These are phyloP conservation scores for Mycalesis mineus DNA, from an alignment of 2,888 invertebrate species.

Conservation along the genomic window DNA sequence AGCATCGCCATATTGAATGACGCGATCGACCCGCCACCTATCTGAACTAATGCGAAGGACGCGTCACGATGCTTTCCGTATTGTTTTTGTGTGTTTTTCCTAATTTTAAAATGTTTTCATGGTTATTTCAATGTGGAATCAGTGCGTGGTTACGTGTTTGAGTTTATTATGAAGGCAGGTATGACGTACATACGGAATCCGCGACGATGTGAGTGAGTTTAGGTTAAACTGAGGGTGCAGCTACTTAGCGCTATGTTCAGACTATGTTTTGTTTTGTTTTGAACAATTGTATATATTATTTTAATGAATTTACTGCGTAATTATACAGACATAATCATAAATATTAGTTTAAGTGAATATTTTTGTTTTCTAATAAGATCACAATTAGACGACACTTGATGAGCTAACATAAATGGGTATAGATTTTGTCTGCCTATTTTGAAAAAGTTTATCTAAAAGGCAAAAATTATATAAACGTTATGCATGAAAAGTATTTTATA, in stretches of 20 bases:
- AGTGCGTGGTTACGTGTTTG: constrained; percentile 47
- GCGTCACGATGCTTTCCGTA: constrained; percentile 52
- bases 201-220: constrained; percentile 33
- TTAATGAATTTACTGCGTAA: not conserved
- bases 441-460: too few relatives aligned
- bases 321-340: not conserved
- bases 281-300: constrained; percentile 12
- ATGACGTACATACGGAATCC: constrained; percentile 35
- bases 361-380: not conserved
- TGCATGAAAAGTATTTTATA: too few relatives aligned
- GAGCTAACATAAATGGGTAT: too few relatives aligned
- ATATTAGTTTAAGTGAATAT: not conserved
- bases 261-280: constrained; percentile 38
- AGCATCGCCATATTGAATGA: constrained; percentile 74
- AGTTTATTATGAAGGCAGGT: constrained; percentile 33
- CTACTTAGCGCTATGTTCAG: constrained; percentile 59
- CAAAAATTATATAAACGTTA: too few relatives aligned
- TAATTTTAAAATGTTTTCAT: constrained; percentile 44
- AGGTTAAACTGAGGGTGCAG: constrained; percentile 49
- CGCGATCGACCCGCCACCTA: constrained; percentile 60
- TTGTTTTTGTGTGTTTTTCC: constrained; percentile 63
- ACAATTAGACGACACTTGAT: not conserved
- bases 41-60: constrained; percentile 53
- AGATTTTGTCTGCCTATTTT: too few relatives aligned
- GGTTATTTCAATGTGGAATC: constrained; percentile 40